Evolutionary conservation across 2,888 invertebrate genomes (phyloP), one percentile per base, ranked within the genome.

Genomic region (Caenorhabditis japonica): DNA sequence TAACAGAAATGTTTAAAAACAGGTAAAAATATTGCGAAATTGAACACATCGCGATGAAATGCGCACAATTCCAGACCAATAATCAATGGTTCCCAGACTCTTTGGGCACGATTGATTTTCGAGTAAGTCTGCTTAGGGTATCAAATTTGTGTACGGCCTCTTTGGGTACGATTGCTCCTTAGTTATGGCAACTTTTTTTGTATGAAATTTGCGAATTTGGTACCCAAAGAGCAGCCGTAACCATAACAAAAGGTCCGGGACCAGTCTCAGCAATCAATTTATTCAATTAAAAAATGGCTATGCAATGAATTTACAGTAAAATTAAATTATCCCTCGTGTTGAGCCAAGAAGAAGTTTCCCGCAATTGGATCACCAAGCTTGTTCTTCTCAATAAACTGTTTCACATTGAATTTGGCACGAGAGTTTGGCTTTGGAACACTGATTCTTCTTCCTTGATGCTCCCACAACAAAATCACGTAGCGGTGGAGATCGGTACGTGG

Each of bases 401-500:
- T 84, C 39, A 88, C 79, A 43, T 76, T 84, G 78, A 88, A 87
- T 71, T 87, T 87, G 49, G 87, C 85, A 5, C 87, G 81, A 5
- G 78, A 64, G 27, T 70, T 75, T 44, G 81, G 84, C 69, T 86
- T 85, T 10, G 83, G 85, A 10, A 85, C 86, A 68, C 74, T 70
- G 60, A 79, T 77, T 23, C 76, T 44, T 68, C 68, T 73, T 59
- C 85, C 86, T 38, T 79, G 81, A 64, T 87, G 87, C 52, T 88
- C 86, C 75, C 85, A 87, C 62, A 87, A 81, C 3, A 88, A 79
- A 52, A 87, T 83, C 27, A 88, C 69, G 64, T 87, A 87, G 10
- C 87, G 83, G 66, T 87, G 87, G 30, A 79, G 80, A 44, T 85
- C 87, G 39, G 87, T 88, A 21, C 87, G 76, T 36, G 87, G 87